Percentiles rank a stretch among this genome's conserved stretches.
Evolutionary conservation across 2,888 invertebrate species (phyloP).

Genomic region (Andrena bicolor): DNA sequence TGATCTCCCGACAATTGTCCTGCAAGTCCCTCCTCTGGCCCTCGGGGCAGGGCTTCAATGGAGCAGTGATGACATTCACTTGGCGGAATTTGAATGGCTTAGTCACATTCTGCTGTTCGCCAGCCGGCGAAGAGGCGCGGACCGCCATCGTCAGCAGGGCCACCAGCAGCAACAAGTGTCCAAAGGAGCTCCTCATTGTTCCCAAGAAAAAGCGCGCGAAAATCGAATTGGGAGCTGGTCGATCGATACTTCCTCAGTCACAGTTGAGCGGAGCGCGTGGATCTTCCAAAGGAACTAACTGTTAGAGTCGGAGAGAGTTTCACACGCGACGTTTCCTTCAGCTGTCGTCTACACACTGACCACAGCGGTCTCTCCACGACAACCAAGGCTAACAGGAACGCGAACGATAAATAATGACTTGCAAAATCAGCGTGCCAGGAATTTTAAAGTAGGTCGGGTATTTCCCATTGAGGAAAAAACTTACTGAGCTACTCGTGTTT

Average conservation of each 20-base stretch:
- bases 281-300: neutral
- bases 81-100: neutral
- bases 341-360: neutral
- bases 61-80: neutral
- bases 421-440: neutral
- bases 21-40: neutral
- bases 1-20: neutral
- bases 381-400: neutral
- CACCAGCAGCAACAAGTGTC: constrained; percentile 47
- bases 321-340: neutral
- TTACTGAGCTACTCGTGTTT: neutral
- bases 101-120: neutral
- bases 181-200: constrained; percentile 21
- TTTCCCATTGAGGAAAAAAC: too few relatives aligned
- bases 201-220: neutral
- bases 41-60: neutral
- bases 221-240: constrained; percentile 5
- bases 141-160: constrained; percentile 9
- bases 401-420: neutral
- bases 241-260: neutral
- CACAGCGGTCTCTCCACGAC: neutral
- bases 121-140: neutral
- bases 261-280: neutral
- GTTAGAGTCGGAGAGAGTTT: neutral
- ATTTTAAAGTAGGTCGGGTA: neutral